Percentiles rank a stretch among this genome's conserved stretches.
Conservation (phyloP, 2,888 invertebrate genomes). For the Macaria liturata region DNA sequence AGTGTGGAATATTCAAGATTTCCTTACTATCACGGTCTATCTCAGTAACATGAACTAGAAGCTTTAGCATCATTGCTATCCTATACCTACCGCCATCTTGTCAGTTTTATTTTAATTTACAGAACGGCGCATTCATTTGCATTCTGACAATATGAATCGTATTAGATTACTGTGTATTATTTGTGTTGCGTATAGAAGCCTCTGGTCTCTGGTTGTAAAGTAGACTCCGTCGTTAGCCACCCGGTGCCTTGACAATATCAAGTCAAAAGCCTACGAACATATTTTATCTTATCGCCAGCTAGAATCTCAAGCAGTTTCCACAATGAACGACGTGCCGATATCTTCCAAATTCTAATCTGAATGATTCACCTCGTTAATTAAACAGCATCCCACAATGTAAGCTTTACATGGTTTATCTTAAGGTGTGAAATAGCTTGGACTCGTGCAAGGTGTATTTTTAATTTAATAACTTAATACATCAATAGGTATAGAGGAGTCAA, state of each 20-base stretch:
- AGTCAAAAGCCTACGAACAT: constrained; percentile 70
- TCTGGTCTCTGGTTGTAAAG: constrained; percentile 12
- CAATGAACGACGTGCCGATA: constrained; percentile 82
- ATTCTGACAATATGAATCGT: no score
- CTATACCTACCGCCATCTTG: no score
- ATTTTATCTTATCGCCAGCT: constrained; percentile 79
- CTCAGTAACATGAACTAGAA: no score
- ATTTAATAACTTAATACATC: constrained; percentile 81
- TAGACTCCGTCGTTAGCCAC: constrained; percentile 43
- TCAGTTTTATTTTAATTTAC: no score
- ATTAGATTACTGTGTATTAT: no score
- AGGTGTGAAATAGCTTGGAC: constrained; percentile 44
- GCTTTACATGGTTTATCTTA: constrained; percentile 35
- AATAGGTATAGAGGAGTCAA: constrained; percentile 74
- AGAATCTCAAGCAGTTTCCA: constrained; percentile 80
- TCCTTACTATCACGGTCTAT: no score
- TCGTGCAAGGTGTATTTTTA: constrained; percentile 63
- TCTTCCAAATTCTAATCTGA: constrained; percentile 81
- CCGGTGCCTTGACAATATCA: constrained; percentile 63
- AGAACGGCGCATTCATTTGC: no score
- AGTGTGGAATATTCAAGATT: no score
- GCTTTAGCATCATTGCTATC: no score
- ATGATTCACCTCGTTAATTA: constrained; percentile 80
- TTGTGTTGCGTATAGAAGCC: constrained; percentile 15
- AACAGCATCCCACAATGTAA: constrained; percentile 44